Conservation (phyloP, 2,797 vertebrate species). For the Echiichthys vipera region DNA sequence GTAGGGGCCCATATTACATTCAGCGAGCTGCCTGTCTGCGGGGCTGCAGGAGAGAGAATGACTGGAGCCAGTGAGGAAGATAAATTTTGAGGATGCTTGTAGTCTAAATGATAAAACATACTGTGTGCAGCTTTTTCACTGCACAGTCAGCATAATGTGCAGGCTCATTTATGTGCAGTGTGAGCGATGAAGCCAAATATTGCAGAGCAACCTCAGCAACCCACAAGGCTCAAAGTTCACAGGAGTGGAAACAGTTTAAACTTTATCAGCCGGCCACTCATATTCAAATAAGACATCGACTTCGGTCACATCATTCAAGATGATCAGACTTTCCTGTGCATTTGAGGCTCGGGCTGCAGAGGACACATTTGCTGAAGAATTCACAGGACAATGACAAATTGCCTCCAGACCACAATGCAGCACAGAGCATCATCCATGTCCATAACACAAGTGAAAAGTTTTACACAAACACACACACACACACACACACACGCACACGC, state of each 20-base stretch:
- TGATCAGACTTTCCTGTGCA: slow-evolving; percentile 15
- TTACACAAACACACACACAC: slow-evolving; percentile 57
- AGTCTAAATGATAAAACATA: slow-evolving; percentile 76
- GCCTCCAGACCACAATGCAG: slow-evolving; percentile 39
- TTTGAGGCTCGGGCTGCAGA: slow-evolving; percentile 9
- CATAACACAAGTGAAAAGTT: slow-evolving; percentile 66
- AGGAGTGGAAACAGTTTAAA: slow-evolving; percentile 26
- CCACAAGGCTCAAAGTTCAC: slow-evolving; percentile 69
- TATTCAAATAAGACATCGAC: slow-evolving; percentile 43
- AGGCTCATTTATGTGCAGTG: slow-evolving; percentile 57
- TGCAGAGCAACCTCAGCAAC: slow-evolving; percentile 69
- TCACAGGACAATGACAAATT: slow-evolving; percentile 60
- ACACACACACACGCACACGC: too few relatives aligned
- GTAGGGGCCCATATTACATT: slow-evolving; percentile 81
- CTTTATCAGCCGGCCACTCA: slow-evolving; percentile 49
- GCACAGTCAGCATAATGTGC: slow-evolving; percentile 73
- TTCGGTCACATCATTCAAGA: not conserved
- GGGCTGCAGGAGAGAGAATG: slow-evolving; percentile 66
- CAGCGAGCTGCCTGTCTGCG: slow-evolving; percentile 73
- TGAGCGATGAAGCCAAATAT: slow-evolving; percentile 60
- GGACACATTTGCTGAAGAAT: slow-evolving; percentile 40
- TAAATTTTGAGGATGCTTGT: slow-evolving; percentile 67
- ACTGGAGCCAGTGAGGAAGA: slow-evolving; percentile 66
- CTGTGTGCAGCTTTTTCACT: slow-evolving; percentile 56
- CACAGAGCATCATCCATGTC: slow-evolving; percentile 44